Conservation (phyloP, 2,888 invertebrate species). For the Invenusta paracnida region DNA sequence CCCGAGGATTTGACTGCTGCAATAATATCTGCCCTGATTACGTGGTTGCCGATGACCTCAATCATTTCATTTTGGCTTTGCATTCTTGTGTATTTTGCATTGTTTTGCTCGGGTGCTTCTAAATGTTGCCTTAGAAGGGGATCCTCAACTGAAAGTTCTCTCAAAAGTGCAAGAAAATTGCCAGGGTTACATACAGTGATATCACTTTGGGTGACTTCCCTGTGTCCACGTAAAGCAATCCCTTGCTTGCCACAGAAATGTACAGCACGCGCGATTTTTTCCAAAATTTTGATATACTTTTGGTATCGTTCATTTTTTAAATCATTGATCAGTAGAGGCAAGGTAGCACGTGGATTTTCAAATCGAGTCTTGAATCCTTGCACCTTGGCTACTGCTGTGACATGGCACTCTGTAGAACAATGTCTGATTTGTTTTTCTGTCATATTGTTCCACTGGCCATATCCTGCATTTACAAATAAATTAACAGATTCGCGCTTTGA, state of each 20-base stretch:
- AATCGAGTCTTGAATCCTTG: background rate
- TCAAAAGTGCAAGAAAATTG: constrained; percentile 1
- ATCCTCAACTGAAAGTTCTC: constrained; percentile 11
- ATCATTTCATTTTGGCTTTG: constrained; percentile 24
- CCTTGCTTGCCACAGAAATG: constrained; percentile 6
- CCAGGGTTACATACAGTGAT: background rate
- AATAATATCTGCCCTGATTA: constrained; percentile 32
- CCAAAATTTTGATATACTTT: background rate
- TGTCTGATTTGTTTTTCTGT: background rate
- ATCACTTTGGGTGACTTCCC: background rate
- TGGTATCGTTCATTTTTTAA: background rate
- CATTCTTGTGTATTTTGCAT: constrained; percentile 33
- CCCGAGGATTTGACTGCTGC: constrained; percentile 34
- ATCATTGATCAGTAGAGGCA: background rate
- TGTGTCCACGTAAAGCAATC: background rate
- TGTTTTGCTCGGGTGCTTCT: background rate
- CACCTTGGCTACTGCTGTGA: background rate
- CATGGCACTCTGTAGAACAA: background rate
- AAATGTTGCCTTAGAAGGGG: background rate
- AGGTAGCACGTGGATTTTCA: background rate
- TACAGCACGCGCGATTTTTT: background rate
- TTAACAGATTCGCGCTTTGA: background rate
- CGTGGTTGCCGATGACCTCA: constrained; percentile 36
- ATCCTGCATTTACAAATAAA: constrained; percentile 1
- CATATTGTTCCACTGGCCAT: background rate